Base-by-base conservation (phyloP, 2,888 invertebrate genomes). In the Hirtodrosophila alboralis region DNA sequence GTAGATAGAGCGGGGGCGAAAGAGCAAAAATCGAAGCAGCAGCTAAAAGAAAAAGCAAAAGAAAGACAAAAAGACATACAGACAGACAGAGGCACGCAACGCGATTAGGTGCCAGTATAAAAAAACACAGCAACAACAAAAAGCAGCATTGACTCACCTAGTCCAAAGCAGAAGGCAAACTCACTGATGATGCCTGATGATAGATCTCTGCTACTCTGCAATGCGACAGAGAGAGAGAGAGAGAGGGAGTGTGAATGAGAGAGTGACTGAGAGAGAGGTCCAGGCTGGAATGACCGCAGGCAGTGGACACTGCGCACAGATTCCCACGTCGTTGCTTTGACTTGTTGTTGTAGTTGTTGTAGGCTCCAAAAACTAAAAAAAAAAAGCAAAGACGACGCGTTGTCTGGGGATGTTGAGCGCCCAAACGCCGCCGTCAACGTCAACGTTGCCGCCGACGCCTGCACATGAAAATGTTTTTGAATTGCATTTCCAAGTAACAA, bases 401-500 rank as follows among this genome's bases (percentile, higher is more conserved):
- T 64, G 73, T 79, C 76, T 68, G 69, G 62, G 56, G 45, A 60
- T 36, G 53, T 43, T 37, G 34, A 54, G 62, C 56, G 33, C 33
- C 64, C 52, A 34, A 58, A 64, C 52, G 41, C 56, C 68, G 41
- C 28, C 12, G 38, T 9, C 36, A 37, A 8, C 37, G 53, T 36
- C 40, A 44, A 12, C 34, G 30, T 8, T 16, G 47, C 12, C 38
- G 47, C 9, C 12, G 27, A 36, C 44, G 68, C 56, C 62, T 48
- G 75, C 75, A 62, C 63, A 74, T 70, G 58, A 71, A 71, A 71
- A 63, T 74, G 57, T 74, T 81, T 79, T 83, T 75, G 76, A 86
- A 73, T 76, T 85, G 79, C 79, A 79, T 84, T 79, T 85, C 79
- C 86, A 85, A 85, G 86, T 79, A 79, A 69, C 76, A 75, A 84